These are phyloP conservation scores for Lagorchestes hirsutus DNA, from an alignment of 2,797 vertebrate species.

Conservation along the genomic window DNA sequence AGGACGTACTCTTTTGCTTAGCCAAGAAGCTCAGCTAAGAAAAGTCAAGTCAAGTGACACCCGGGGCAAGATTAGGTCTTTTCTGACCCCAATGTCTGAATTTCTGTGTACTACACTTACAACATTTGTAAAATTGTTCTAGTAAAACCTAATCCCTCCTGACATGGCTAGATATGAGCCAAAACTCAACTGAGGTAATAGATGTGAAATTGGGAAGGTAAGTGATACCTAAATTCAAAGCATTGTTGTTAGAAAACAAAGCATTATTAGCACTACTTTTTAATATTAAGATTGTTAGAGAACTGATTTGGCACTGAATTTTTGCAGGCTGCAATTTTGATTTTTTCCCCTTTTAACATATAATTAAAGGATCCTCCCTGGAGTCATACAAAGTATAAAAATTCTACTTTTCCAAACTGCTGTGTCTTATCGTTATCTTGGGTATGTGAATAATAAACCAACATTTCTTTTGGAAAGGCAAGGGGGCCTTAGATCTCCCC, in stretches of 20 bases:
- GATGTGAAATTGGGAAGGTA: not conserved
- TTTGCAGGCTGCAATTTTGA: not conserved
- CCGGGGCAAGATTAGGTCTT: not conserved
- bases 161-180: not conserved
- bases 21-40: not conserved
- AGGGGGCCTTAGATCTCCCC: not conserved
- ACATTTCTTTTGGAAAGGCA: not conserved
- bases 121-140: not conserved
- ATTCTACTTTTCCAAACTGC: not conserved
- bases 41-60: not conserved
- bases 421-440: not conserved
- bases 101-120: not conserved
- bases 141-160: not conserved
- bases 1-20: not conserved
- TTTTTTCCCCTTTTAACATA: not conserved
- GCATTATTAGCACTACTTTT: not conserved
- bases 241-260: not conserved
- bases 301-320: not conserved
- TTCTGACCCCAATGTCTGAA: not conserved
- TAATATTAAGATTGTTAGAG: not conserved
- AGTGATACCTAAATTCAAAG: slow-evolving; percentile 1
- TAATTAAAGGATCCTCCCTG: not conserved
- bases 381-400: not conserved
- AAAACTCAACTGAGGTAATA: not conserved
- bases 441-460: not conserved